phyloP scores from a whole-genome alignment of 2,797 vertebrate species.

The Sebastolobus alascanus region DNA sequence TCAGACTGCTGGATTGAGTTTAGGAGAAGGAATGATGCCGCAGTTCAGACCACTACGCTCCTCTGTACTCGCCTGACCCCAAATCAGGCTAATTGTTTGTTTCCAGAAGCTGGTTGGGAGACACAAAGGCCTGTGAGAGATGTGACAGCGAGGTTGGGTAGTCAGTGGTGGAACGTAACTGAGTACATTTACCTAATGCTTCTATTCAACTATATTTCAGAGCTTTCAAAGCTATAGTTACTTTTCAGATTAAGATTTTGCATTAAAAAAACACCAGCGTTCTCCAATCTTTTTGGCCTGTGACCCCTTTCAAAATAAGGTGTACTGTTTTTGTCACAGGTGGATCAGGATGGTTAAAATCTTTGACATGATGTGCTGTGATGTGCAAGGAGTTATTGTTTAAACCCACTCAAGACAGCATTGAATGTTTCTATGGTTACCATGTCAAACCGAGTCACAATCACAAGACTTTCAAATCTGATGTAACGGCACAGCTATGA shows the following conservation, averaged over 20 bases:
- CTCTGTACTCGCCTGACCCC: conserved; percentile 44
- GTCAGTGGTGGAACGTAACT: neutral
- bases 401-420: neutral
- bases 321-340: neutral
- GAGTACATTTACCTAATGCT: neutral
- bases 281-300: neutral
- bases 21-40: conserved; percentile 43
- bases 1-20: conserved; percentile 60
- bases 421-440: conserved; percentile 28
- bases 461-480: conserved; percentile 26
- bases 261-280: neutral
- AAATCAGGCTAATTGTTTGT: conserved; percentile 31
- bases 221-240: neutral
- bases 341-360: conserved; percentile 13
- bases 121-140: no score
- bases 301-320: no score
- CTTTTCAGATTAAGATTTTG: neutral
- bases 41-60: conserved; percentile 29
- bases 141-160: neutral
- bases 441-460: conserved; percentile 28
- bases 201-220: neutral
- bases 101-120: neutral
- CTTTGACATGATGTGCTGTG: neutral
- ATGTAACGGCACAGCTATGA: conserved; percentile 16
- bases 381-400: conserved; percentile 5